phyloP scores from a whole-genome alignment of 2,888 invertebrate species.

The Brachylomia viminalis region DNA sequence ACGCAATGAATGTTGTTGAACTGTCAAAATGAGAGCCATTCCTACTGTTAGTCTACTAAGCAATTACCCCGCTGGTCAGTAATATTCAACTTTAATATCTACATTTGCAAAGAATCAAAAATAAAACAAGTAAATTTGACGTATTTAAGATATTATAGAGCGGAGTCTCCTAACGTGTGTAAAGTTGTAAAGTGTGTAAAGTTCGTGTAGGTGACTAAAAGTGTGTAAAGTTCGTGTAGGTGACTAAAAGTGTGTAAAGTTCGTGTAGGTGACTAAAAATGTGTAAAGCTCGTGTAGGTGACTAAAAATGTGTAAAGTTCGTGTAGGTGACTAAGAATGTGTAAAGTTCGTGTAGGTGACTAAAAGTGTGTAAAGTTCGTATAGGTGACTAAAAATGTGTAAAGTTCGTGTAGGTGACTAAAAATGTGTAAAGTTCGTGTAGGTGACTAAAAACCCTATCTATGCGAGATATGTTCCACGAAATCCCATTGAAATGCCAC shows the following conservation, averaged over 20 bases:
- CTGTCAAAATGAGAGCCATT: no score
- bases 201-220: neutral
- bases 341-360: neutral
- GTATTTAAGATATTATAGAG: no score
- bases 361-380: no score
- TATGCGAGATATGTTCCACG: neutral
- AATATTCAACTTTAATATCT: neutral
- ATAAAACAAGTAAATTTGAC: no score
- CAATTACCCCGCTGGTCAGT: neutral
- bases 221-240: no score
- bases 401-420: neutral
- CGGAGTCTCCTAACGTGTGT: neutral
- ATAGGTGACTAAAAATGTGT: neutral
- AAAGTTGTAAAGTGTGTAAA: neutral
- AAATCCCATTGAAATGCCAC: conserved; percentile 23
- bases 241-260: neutral
- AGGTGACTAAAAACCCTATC: neutral
- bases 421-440: neutral
- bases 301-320: neutral
- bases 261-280: neutral
- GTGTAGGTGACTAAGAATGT: neutral
- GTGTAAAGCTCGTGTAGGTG: no score
- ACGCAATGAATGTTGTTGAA: no score
- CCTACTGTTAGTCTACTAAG: no score
- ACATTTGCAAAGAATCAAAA: no score